These are phyloP conservation scores for Laterallus jamaicensis DNA, from an alignment of 2,113 vertebrate species.

Conservation along the genomic window DNA sequence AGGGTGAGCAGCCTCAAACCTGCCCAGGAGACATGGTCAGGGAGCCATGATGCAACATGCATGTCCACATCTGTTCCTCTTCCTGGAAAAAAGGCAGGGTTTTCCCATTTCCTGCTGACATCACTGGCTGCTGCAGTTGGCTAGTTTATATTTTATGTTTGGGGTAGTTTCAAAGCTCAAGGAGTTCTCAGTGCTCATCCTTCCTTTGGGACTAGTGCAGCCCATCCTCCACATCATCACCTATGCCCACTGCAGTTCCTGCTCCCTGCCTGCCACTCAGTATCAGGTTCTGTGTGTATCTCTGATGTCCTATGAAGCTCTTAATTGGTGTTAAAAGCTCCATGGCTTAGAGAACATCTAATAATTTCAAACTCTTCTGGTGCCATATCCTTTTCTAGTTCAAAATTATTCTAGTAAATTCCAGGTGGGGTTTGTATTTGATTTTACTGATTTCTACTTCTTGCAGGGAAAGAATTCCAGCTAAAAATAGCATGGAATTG, in stretches of 20 bases:
- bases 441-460: slow-evolving; percentile 25
- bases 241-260: background rate
- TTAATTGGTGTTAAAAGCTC: background rate
- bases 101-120: background rate
- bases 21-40: background rate
- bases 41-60: background rate
- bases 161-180: background rate
- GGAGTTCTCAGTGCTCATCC: background rate
- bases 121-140: background rate
- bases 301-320: background rate
- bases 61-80: background rate
- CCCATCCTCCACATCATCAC: background rate
- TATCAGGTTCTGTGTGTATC: background rate
- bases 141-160: background rate
- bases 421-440: background rate
- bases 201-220: background rate
- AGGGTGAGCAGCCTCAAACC: background rate
- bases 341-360: background rate
- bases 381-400: background rate
- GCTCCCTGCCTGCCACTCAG: background rate
- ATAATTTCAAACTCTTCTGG: background rate
- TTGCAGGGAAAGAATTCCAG: background rate
- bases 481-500: background rate
- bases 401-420: background rate
- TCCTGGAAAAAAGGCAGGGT: background rate